Percentiles rank a stretch among this genome's conserved stretches.
These are phyloP conservation scores for Pharmacophagus antenor DNA, from an alignment of 2,888 invertebrate genomes.

Conservation along the genomic window DNA sequence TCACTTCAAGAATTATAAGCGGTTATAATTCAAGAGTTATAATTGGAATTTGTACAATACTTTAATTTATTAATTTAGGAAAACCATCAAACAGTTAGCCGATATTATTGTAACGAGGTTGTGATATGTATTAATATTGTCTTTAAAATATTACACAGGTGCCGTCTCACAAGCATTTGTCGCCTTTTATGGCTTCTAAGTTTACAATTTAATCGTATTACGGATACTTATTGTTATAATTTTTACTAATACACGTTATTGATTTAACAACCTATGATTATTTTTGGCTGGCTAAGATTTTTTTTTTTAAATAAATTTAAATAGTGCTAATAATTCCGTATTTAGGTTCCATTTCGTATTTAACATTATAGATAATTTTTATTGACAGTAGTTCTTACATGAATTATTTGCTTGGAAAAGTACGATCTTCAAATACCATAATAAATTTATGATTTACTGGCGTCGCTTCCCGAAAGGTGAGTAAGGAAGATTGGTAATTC, in stretches of 20 bases:
- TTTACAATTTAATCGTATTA: constrained; percentile 22
- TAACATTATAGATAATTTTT: no score
- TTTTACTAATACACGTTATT: not conserved
- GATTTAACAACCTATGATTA: not conserved
- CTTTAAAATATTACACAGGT: constrained; percentile 3
- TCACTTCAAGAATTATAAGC: constrained; percentile 9
- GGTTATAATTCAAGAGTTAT: no score
- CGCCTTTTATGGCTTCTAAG: constrained; percentile 20
- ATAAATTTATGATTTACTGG: no score
- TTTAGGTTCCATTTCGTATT: no score
- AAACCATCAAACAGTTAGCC: not conserved
- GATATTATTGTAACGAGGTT: not conserved
- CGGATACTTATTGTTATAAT: not conserved
- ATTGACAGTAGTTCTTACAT: no score
- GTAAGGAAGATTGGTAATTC: no score
- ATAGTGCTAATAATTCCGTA: no score
- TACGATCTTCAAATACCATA: no score
- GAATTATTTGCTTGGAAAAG: no score
- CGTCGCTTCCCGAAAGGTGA: no score
- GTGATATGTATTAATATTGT: constrained; percentile 5
- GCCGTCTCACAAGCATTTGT: constrained; percentile 9
- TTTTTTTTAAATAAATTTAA: no score
- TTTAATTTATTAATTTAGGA: not conserved
- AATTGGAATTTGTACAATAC: not conserved
- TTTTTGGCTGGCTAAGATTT: no score